Evolutionary conservation across 2,797 vertebrate genomes (phyloP), one percentile per base, ranked within the genome.

Genomic region (Lagocephalus sceleratus): DNA sequence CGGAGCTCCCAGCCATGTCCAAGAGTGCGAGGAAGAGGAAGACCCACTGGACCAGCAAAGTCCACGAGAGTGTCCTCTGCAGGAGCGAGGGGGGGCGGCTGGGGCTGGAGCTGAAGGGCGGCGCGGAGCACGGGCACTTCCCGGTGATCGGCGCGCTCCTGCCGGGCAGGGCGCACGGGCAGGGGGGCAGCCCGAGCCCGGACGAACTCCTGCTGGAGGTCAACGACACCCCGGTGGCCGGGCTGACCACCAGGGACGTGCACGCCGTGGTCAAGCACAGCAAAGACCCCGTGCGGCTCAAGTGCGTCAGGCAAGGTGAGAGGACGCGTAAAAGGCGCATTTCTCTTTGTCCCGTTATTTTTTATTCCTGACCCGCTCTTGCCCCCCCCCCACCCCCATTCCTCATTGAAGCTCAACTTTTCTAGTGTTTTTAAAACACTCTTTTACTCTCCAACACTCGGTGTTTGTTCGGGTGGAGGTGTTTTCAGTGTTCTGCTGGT

Each of bases 31-130:
- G 93, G 90, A 96, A 92, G 92, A 82, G 73, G 78, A 96, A 94
- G 88, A 94, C 90, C 91, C 97, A 98, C 94, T 98, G 97, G 97
- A 98, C 93, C 63, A 94, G 92, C 92, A 93, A 93, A 90, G 96
- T 98, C 91, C 95, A 94, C 7, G 95, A 98, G 90, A 92, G 92
- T 74, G 90, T 94, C 82, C 87, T 97, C 50, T 86, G 89, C 84
- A 91, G 94, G 91, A 90, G 86, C 76, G 80, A 84, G 82, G 92
- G 92, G 82, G 94, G 93, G 63, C 92, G 92, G 84, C 90, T 94
- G 78, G 92, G 93, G 83, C 94, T 96, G 85, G 92, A 95, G 80
- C 71, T 98, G 87, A 90, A 88, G 71, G 97, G 96, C 81, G 96
- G 97, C 68, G 97, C 97, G 52, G 95, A 98, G 92, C 91, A 93